Evolutionary conservation across 2,113 vertebrate species (phyloP).

Genomic region (Ceuthmochares aereus): DNA sequence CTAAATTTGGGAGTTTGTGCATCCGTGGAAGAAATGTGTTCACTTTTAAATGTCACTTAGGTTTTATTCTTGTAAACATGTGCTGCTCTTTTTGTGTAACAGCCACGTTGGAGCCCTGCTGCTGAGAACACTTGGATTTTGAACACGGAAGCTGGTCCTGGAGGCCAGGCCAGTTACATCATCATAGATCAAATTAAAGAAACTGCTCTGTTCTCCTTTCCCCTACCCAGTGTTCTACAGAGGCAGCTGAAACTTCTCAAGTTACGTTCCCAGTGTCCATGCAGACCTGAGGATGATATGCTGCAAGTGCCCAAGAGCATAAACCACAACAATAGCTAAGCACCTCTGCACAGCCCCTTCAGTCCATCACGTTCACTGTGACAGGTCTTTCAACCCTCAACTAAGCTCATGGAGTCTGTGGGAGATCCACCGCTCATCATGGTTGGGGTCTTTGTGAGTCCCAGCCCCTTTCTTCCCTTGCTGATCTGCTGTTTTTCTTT

Average conservation of each 20-base stretch:
- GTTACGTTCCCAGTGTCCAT: rapidly evolving
- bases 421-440: rapidly evolving
- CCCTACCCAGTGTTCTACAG: neutral
- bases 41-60: neutral
- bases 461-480: neutral
- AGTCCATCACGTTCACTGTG: neutral
- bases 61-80: neutral
- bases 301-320: neutral
- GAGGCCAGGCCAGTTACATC: neutral
- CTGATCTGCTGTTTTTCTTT: neutral
- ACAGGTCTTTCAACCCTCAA: neutral
- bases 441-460: neutral
- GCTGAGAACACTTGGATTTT: neutral
- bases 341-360: neutral
- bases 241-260: neutral
- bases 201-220: neutral
- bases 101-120: neutral
- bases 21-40: neutral
- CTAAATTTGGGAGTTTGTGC: neutral
- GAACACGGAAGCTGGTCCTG: neutral
- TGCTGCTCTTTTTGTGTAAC: neutral
- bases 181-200: neutral
- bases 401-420: neutral
- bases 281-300: neutral
- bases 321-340: neutral